Base-by-base conservation (phyloP, 1,140 invertebrate species). In the Drosophila pseudoobscura region DNA sequence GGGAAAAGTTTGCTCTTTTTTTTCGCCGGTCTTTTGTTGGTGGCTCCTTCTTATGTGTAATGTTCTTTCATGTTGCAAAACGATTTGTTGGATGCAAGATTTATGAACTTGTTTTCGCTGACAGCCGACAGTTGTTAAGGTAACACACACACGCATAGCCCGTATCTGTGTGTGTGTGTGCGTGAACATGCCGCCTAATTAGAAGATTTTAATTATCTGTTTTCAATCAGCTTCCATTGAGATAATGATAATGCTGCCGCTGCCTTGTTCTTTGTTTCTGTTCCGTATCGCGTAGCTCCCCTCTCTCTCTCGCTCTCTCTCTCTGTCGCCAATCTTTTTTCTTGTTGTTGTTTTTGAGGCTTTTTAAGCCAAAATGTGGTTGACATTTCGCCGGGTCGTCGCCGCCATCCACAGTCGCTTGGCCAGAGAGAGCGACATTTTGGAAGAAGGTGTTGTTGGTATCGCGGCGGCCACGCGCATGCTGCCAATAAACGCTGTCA, bases 131-230 rank as follows among this genome's bases (percentile, higher is more conserved):
- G 78, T 90, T 79, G 87, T 89, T 82, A 82, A 75, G 71, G 78
- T 85, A 80, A 85, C 80, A 84, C 83, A 80, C 59, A 47, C 44
- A 54, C 44, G 45, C 52, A 35, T 6, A 43, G 31, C 45, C 9
- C n/a, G 24, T 2, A 11, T 29, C 3, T 43, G 45, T 41, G 26
- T 43, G 74, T 82, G 80, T 82, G 80, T 84, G 66, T 84, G 80
- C 80, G 80, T 85, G 80, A 80, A 85, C 80, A 85, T 87, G 80
- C 82, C 83, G 82, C 82, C 73, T 85, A 85, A 85, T 85, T 85
- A 85, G 82, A 85, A 87, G 83, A 87, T 87, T 87, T 87, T 87
- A 87, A 87, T 88, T 87, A 87, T 87, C 83, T 83, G 83, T 88
- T 87, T 88, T 75, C 75, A 87, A 88, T 87, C 83, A 88, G 83